Conservation (phyloP, 2,797 vertebrate species). For the Tachyglossus aculeatus region DNA sequence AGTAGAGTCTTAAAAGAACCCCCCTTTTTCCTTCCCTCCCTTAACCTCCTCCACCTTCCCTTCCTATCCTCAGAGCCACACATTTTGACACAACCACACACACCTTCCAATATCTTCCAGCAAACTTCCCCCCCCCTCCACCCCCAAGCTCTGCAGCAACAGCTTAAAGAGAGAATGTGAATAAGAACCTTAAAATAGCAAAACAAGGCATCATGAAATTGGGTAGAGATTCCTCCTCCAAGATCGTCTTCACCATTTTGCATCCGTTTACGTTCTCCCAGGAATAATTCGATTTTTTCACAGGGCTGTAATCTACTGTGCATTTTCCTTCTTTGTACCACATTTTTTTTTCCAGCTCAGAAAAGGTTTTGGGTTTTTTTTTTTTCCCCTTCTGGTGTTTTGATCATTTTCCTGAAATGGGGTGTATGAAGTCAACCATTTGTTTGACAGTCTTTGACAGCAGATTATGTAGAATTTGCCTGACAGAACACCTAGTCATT, state of each 20-base stretch:
- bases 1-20: conserved; percentile 20
- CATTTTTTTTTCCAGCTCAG: conserved; percentile 37
- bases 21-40: background rate
- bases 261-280: background rate
- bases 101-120: background rate
- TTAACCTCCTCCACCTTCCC: background rate
- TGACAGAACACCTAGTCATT: conserved; percentile 68
- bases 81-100: background rate
- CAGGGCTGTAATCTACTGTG: background rate
- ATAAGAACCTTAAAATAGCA: too few species aligned
- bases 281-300: conserved; percentile 19
- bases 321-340: conserved; percentile 20
- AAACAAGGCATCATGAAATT: too few species aligned
- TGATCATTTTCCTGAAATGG: conserved; percentile 74
- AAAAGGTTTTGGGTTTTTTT: conserved; percentile 5
- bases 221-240: too few species aligned
- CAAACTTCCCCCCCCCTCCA: too few species aligned
- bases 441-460: conserved; percentile 82
- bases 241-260: background rate
- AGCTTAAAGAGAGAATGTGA: too few species aligned
- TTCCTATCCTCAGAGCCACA: background rate
- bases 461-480: conserved; percentile 82
- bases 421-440: conserved; percentile 80
- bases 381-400: conserved; percentile 63
- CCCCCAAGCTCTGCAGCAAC: too few species aligned